Conservation (phyloP, 2,113 vertebrate genomes). For the Seriola quinqueradiata region DNA sequence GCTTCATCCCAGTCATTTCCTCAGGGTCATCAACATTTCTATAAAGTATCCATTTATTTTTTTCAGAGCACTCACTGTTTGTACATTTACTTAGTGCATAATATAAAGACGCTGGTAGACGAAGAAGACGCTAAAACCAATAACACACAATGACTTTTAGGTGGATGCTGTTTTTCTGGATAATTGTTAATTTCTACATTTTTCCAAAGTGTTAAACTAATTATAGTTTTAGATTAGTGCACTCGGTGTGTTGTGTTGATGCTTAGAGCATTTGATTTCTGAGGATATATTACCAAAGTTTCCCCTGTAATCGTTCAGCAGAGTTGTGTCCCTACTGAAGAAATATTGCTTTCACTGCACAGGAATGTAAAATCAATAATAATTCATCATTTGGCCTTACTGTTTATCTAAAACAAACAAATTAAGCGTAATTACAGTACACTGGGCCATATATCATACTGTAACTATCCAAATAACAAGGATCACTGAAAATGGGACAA, state of each 20-base stretch:
- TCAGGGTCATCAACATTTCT: constrained; percentile 14
- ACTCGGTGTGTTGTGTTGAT: constrained; percentile 3
- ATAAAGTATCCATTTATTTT: not conserved
- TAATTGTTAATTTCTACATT: not conserved
- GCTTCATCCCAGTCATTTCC: not conserved
- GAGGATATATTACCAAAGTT: constrained; percentile 33
- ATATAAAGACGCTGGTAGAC: not conserved
- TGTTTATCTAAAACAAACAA: constrained; percentile 51
- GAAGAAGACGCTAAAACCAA: not conserved
- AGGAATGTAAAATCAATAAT: constrained; percentile 66
- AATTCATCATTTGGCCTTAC: constrained; percentile 40
- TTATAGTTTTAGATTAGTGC: constrained; percentile 6
- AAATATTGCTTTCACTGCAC: constrained; percentile 48
- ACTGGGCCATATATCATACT: constrained; percentile 1
- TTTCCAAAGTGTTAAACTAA: not conserved
- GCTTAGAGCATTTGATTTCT: constrained; percentile 53
- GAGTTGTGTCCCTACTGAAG: constrained; percentile 19
- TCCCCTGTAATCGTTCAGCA: constrained; percentile 36
- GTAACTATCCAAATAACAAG: constrained; percentile 9
- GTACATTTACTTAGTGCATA: not conserved
- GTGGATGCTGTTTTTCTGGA: not conserved
- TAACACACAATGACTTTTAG: not conserved
- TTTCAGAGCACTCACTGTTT: not conserved
- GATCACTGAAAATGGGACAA: not conserved
- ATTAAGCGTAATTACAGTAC: constrained; percentile 34